Conservation (phyloP, 2,888 invertebrate genomes). For the Mesorhabditis sp. region DNA sequence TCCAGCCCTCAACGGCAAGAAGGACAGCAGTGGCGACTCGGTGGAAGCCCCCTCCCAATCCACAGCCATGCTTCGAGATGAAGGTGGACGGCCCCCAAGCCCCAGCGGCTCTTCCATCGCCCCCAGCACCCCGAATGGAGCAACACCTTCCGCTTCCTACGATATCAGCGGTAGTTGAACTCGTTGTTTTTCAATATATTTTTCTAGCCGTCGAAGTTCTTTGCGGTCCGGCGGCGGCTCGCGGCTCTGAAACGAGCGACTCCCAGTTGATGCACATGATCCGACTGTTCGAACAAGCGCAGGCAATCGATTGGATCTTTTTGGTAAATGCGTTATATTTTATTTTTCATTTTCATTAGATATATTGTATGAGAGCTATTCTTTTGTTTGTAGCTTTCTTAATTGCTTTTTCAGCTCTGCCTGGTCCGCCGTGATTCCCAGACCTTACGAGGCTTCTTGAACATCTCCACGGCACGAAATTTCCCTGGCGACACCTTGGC, state of each 20-base stretch:
- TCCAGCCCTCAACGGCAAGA: neutral
- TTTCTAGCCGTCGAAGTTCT: conserved; percentile 23
- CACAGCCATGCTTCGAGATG: neutral
- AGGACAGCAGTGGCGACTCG: neutral
- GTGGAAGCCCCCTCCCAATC: too few species aligned
- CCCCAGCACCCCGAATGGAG: conserved; percentile 1
- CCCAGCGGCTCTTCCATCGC: neutral
- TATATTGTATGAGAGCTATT: neutral
- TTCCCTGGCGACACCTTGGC: conserved; percentile 29
- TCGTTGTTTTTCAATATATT: neutral
- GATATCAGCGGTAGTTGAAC: neutral
- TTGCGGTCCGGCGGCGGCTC: conserved; percentile 22
- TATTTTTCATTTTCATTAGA: neutral
- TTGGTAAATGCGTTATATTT: conserved; percentile 22
- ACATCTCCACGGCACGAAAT: conserved; percentile 15
- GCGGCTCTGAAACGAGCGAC: conserved; percentile 24
- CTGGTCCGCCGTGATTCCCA: conserved; percentile 44
- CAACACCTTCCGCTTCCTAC: conserved; percentile 15
- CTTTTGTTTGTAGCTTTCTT: neutral
- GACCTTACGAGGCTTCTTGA: conserved; percentile 30
- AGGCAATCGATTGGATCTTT: conserved; percentile 48
- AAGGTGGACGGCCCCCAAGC: neutral
- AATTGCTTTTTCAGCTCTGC: conserved; percentile 30
- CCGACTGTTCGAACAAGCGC: conserved; percentile 35
- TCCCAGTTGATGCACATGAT: conserved; percentile 34